Evolutionary conservation across 2,888 invertebrate genomes (phyloP).

Genomic region (Hyles lineata): DNA sequence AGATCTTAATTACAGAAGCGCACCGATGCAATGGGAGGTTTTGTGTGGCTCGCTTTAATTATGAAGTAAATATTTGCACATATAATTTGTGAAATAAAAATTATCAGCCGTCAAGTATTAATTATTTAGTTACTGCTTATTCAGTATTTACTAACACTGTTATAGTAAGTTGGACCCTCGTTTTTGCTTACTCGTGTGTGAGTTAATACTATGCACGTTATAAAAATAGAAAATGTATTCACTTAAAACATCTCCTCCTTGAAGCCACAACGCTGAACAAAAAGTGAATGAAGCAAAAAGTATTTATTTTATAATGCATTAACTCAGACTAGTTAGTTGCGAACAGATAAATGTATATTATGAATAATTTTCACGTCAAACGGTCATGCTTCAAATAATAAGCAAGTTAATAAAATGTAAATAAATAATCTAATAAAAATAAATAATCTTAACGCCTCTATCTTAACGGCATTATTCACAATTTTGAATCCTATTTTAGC

Average conservation of each 20-base stretch:
- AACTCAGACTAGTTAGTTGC: too few relatives aligned
- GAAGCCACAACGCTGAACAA: neutral
- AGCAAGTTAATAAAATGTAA: too few relatives aligned
- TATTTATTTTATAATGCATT: neutral
- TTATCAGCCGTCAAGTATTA: neutral
- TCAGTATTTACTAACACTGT: neutral
- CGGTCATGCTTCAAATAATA: neutral
- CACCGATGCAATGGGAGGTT: neutral
- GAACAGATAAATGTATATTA: too few relatives aligned
- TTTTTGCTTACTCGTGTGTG: neutral
- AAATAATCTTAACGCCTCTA: too few relatives aligned
- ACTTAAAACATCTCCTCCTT: neutral
- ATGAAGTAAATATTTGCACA: neutral
- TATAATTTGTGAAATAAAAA: neutral
- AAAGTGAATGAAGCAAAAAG: neutral
- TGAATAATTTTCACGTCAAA: too few relatives aligned
- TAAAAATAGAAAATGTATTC: conserved; percentile 1
- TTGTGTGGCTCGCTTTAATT: neutral
- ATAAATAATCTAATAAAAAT: neutral
- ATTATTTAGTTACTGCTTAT: neutral
- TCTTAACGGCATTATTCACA: too few relatives aligned
- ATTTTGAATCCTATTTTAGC: too few relatives aligned
- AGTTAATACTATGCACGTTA: conserved; percentile 2
- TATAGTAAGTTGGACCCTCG: neutral
- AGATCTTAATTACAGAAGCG: conserved; percentile 1